Evolutionary conservation across 2,888 invertebrate genomes (phyloP), one percentile per base, ranked within the genome.

Genomic region (Adelognathus sp.): DNA sequence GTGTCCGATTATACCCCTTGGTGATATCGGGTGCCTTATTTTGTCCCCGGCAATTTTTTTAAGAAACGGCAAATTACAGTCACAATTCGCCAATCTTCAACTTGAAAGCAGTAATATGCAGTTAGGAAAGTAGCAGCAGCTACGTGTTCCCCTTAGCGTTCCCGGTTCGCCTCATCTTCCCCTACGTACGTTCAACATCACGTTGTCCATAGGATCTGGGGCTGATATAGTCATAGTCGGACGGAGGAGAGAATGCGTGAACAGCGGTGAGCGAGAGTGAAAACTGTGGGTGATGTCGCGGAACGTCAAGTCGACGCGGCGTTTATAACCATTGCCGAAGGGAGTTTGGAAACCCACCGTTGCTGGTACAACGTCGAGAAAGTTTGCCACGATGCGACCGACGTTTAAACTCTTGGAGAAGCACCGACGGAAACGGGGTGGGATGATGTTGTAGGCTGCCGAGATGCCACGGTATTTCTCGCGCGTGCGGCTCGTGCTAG

Each of bases 321-420:
- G 60, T 41, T 56, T 24, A 27, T 33, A 29, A 27, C 39, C 56
- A 54, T 24, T 33, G 46, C 67, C 54, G 36, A 14, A 63, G 56
- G 46, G 56, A 50, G 46, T 63, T 58, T 21, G 46, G 46, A 63
- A n/a, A n/a, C n/a, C 52, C 31, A 46, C 4, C 24, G 63, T 54
- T 70, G 64, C 61, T 67, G 61, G 52, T 66, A 52, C 52, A 69
- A 63, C 69, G 46, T 66, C 74, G 60, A 52, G 74, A 78, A 78
- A 78, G 63, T 78, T 78, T 56, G 56, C 63, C 50, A 50, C 56
- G 58, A 58, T 64, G 74, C 69, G 58, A 63, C 74, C 64, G 74
- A 64, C 74, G 69, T 58, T 69, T 69, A 69, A 74, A 78, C 69
- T 74, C 58, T 69, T 64, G 63, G 56, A 63, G 63, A 46, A 73